Base-by-base conservation (phyloP, 1,140 invertebrate genomes). In the Eufriesea mexicana region DNA sequence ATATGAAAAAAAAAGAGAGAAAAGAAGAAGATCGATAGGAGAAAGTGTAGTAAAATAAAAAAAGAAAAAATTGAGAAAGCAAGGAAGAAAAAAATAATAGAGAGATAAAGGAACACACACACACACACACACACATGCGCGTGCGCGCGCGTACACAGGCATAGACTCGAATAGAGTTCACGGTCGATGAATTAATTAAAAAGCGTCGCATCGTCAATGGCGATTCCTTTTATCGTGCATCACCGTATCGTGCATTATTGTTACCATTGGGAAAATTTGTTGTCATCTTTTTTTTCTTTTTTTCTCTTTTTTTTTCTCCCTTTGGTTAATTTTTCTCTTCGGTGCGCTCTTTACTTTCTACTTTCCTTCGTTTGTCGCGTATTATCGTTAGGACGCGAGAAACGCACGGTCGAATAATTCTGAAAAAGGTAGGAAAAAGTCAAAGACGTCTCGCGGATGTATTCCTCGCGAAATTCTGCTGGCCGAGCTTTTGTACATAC, bases 161-260 rank as follows among this genome's bases (percentile, higher is more conserved):
- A 16, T 2, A 45, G n/a, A 25, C 16, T 49, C 14, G 42, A n/a
- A 8, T 42, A 18, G 45, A 61, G 5, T 61, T 5, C 16, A 28
- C 23, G 73, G 20, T 12, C 12, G 42, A 74, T 72, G 25, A 72
- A 64, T 62, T 83, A 57, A 67, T 81, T 67, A 49, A 54, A 16
- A 16, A 54, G 14, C 12, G 16, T 54, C 51, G 51, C 16, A 10
- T 57, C 45, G 55, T 49, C 7, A n/a, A 45, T 54, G 68, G 67
- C 75, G 49, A 82, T 75, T 76, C 28, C 25, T 82, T 76, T 14
- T 64, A 70, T 57, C 68, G 23, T 18, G 10, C 73, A 68, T 51
- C 49, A 51, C 35, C 10, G 1, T 64, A 42, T 64, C 18, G 12
- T 64, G 35, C 35, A 35, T 35, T 4, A 35, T 73, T 25, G 20